phyloP scores from a whole-genome alignment of 2,113 vertebrate species.

The Gambusia affinis region DNA sequence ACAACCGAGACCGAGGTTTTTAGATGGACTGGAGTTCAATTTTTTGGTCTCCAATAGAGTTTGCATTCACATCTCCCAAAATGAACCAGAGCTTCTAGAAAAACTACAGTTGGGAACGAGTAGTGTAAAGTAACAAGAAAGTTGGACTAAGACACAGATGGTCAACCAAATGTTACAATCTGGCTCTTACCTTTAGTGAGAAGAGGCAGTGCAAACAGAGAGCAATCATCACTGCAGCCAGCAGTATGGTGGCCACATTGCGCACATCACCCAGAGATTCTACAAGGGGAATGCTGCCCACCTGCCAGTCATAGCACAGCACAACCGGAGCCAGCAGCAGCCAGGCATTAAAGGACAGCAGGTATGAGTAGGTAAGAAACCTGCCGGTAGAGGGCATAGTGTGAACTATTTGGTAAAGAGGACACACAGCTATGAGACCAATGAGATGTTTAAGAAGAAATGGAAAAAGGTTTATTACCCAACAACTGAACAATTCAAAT shows the following conservation, averaged over 20 bases:
- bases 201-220: slow-evolving; percentile 84
- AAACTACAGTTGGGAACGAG: no score
- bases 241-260: slow-evolving; percentile 84
- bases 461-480: not conserved
- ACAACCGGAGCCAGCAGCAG: slow-evolving; percentile 90
- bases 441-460: not conserved
- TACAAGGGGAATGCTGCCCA: slow-evolving; percentile 93
- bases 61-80: no score
- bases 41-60: no score
- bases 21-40: no score
- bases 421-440: not conserved
- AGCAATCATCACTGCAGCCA: slow-evolving; percentile 79
- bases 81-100: no score
- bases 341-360: slow-evolving; percentile 93
- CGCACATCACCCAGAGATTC: slow-evolving; percentile 88
- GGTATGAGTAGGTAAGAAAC: slow-evolving; percentile 93
- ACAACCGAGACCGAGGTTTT: no score
- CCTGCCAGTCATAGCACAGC: slow-evolving; percentile 98
- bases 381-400: slow-evolving; percentile 64
- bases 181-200: slow-evolving; percentile 85
- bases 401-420: not conserved
- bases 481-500: no score
- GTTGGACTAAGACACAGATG: no score
- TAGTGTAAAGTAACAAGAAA: no score
- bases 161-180: no score